These are phyloP conservation scores for Mythimna loreyi DNA, from an alignment of 2,888 invertebrate species.

Conservation along the genomic window DNA sequence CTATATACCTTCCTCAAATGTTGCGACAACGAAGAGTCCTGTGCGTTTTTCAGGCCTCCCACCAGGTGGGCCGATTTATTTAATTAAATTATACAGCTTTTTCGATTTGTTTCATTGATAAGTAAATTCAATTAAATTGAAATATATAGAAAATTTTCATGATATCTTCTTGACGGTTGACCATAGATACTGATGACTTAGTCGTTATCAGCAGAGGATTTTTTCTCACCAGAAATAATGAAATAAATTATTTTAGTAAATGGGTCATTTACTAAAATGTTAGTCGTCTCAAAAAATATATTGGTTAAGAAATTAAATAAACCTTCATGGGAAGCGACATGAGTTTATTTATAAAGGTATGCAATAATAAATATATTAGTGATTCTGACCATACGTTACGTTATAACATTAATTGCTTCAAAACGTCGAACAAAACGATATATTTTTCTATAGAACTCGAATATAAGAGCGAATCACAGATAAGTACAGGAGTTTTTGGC, in stretches of 20 bases:
- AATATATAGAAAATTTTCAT: no score
- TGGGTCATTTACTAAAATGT: no score
- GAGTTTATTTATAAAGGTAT: neutral
- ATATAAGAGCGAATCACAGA: slow-evolving; percentile 72
- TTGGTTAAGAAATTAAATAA: neutral
- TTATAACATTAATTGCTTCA: slow-evolving; percentile 42
- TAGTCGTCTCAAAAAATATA: neutral
- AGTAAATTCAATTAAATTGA: no score
- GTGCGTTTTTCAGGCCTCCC: neutral
- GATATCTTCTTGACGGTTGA: no score
- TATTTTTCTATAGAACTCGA: slow-evolving; percentile 69
- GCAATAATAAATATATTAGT: neutral
- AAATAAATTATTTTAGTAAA: no score
- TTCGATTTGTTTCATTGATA: no score
- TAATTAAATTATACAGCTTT: no score
- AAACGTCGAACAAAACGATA: slow-evolving; percentile 52
- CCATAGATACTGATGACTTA: no score
- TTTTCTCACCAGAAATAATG: no score
- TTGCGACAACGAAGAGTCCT: neutral
- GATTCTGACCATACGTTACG: slow-evolving; percentile 1
- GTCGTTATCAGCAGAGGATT: no score
- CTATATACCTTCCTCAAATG: neutral
- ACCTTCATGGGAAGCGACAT: neutral
- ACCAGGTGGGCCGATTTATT: no score
- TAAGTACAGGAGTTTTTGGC: slow-evolving; percentile 76